Percentiles rank a stretch among this genome's conserved stretches.
These are phyloP conservation scores for Abscondita cerata DNA, from an alignment of 2,888 invertebrate species.

Conservation along the genomic window DNA sequence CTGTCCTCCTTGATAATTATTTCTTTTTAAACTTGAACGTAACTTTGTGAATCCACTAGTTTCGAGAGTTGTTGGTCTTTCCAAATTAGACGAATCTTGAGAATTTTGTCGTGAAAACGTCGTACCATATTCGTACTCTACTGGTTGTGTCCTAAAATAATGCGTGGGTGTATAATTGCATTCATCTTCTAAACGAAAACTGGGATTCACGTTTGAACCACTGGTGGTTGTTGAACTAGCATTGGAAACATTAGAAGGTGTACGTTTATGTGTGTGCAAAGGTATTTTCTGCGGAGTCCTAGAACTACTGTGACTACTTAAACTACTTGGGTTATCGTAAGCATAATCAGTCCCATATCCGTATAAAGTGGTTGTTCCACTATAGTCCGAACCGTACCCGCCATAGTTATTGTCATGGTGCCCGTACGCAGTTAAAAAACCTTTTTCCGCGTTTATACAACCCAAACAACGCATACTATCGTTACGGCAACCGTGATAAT, in stretches of 20 bases:
- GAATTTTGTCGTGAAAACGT: conserved; percentile 59
- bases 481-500: conserved; percentile 52
- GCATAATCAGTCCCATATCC: conserved; percentile 61
- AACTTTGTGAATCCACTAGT: conserved; percentile 71
- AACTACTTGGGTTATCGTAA: conserved; percentile 65
- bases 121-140: conserved; percentile 53
- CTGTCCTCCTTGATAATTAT: conserved; percentile 61
- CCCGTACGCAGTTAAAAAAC: conserved; percentile 40
- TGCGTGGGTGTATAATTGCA: conserved; percentile 59
- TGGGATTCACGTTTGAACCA: conserved; percentile 68
- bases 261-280: conserved; percentile 71
- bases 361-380: conserved; percentile 53
- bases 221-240: conserved; percentile 65
- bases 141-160: conserved; percentile 56
- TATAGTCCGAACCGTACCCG: conserved; percentile 56
- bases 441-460: conserved; percentile 47
- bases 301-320: conserved; percentile 56
- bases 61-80: conserved; percentile 70
- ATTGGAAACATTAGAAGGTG: conserved; percentile 78
- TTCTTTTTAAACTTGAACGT: conserved; percentile 81
- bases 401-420: conserved; percentile 49
- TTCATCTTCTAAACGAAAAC: conserved; percentile 69
- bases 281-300: conserved; percentile 59
- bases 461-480: conserved; percentile 51
- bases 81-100: conserved; percentile 60